Conservation (phyloP, 2,113 vertebrate species). For the Laticauda colubrina region DNA sequence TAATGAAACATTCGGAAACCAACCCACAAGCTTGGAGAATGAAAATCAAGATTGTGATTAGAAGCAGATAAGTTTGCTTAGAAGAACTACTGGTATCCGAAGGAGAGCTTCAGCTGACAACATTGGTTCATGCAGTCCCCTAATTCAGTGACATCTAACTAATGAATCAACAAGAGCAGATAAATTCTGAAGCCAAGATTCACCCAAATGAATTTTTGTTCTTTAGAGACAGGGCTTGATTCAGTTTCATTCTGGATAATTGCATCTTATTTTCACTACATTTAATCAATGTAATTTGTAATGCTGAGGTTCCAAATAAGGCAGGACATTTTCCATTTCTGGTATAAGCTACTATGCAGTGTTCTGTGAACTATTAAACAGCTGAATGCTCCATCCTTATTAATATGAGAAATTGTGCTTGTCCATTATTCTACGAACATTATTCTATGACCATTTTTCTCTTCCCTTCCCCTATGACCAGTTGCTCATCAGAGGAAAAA, state of each 20-base stretch:
- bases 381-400: background rate
- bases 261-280: background rate
- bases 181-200: background rate
- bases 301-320: background rate
- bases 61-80: background rate
- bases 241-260: background rate
- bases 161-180: background rate
- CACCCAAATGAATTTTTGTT: background rate
- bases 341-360: background rate
- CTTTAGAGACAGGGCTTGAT: background rate
- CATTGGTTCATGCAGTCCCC: background rate
- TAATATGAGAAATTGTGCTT: slow-evolving; percentile 2
- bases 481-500: background rate
- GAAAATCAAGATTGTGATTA: background rate
- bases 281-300: slow-evolving; percentile 22
- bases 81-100: background rate
- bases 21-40: no score
- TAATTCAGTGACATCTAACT: background rate
- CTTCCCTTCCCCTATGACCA: background rate
- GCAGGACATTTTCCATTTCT: slow-evolving; percentile 8
- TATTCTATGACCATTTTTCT: background rate
- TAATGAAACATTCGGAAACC: no score
- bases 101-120: background rate
- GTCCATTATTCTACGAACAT: background rate
- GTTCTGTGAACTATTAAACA: background rate